Percentiles rank a stretch among this genome's conserved stretches.
These are phyloP conservation scores for Seira sanloemensis DNA, from an alignment of 2,888 invertebrate genomes.

Conservation along the genomic window DNA sequence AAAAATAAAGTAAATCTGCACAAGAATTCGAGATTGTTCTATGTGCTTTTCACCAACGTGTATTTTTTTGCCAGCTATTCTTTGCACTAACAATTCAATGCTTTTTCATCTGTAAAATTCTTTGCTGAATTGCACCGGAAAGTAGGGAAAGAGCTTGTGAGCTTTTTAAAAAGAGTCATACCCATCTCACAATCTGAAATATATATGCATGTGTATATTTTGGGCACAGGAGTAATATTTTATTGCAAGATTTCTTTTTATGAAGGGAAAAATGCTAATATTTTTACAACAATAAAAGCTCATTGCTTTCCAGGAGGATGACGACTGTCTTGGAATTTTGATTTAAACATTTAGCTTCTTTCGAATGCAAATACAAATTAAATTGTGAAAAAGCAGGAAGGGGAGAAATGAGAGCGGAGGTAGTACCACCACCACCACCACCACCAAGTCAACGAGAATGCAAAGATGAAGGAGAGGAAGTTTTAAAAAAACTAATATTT, in stretches of 20 bases:
- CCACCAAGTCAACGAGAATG: not conserved
- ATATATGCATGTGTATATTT: no score
- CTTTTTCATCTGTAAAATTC: slow-evolving; percentile 25
- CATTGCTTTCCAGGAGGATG: not conserved
- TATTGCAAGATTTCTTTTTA: not conserved
- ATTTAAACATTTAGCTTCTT: slow-evolving; percentile 37
- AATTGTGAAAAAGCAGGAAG: slow-evolving; percentile 22
- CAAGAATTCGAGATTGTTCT: not conserved
- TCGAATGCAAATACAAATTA: slow-evolving; percentile 29
- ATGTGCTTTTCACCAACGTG: no score
- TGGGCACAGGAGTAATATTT: not conserved
- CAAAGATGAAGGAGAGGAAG: slow-evolving; percentile 9
- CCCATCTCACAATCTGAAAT: not conserved
- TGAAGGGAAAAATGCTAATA: slow-evolving; percentile 27
- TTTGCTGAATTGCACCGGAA: slow-evolving; percentile 34
- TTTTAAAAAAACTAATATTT: not conserved
- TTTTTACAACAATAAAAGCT: slow-evolving; percentile 6
- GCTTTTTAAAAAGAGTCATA: not conserved
- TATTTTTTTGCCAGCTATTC: slow-evolving; percentile 8
- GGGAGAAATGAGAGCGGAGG: not conserved
- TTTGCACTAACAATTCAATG: slow-evolving; percentile 25
- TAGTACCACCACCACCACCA: no score
- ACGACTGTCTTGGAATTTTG: slow-evolving; percentile 27
- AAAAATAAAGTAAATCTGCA: not conserved
- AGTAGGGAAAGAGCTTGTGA: not conserved